phyloP scores from a whole-genome alignment of 2,797 vertebrate species.

The Gila robusta region DNA sequence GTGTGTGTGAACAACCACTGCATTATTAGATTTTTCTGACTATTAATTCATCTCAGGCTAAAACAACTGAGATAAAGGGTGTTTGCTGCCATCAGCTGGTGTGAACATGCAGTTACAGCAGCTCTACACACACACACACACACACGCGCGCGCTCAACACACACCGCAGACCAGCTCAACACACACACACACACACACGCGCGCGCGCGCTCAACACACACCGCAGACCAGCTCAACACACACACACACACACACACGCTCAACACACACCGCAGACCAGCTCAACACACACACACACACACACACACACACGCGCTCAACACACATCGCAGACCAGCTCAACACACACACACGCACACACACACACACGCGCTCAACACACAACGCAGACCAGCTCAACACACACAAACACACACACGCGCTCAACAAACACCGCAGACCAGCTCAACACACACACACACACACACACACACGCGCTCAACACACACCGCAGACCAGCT shows the following conservation, averaged over 20 bases:
- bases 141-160: no score
- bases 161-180: neutral
- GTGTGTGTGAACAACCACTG: neutral
- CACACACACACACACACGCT: neutral
- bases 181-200: neutral
- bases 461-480: no score
- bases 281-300: neutral
- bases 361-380: neutral
- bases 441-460: no score
- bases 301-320: no score
- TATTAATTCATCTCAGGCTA: conserved; percentile 1
- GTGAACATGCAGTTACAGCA: neutral
- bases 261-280: neutral
- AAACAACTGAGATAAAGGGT: conserved; percentile 24
- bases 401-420: no score
- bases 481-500: no score
- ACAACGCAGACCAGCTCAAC: no score
- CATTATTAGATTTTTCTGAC: neutral
- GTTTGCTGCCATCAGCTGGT: conserved; percentile 77
- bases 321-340: neutral
- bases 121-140: neutral
- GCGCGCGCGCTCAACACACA: no score
- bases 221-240: no score
- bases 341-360: neutral
- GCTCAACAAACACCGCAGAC: no score